Conservation (phyloP, 2,888 invertebrate genomes). For the Andricus curvator region DNA sequence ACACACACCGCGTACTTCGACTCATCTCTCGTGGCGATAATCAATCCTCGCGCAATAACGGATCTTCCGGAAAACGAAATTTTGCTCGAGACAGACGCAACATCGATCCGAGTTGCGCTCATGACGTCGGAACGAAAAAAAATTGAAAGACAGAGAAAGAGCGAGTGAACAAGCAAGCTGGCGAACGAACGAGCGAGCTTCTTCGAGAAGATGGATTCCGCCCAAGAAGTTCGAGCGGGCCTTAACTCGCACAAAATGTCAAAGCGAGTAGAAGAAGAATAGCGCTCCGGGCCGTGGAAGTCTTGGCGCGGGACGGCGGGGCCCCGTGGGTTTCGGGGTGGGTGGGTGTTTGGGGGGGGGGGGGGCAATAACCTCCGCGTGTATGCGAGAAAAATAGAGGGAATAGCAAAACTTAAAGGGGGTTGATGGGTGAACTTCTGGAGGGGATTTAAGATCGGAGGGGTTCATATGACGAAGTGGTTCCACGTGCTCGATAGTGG, state of each 20-base stretch:
- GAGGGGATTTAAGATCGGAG: conserved; percentile 42
- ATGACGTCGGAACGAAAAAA: conserved; percentile 46
- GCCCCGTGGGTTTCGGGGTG: not conserved
- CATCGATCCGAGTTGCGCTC: conserved; percentile 61
- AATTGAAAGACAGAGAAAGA: conserved; percentile 48
- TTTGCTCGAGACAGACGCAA: conserved; percentile 62
- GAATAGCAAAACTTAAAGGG: conserved; percentile 60
- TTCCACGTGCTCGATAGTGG: conserved; percentile 44
- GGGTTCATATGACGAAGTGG: conserved; percentile 37
- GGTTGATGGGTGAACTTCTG: conserved; percentile 57
- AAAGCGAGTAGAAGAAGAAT: conserved; percentile 64
- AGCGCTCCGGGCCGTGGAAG: conserved; percentile 45
- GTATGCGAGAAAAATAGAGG: conserved; percentile 3
- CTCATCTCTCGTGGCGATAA: conserved; percentile 29
- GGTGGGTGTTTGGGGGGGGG: not conserved
- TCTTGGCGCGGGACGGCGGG: not conserved
- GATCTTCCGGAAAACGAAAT: conserved; percentile 65
- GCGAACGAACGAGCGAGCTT: conserved; percentile 49
- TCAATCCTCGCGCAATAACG: conserved; percentile 56
- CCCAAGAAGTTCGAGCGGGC: conserved; percentile 64
- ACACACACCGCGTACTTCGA: conserved; percentile 48
- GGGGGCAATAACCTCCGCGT: not conserved
- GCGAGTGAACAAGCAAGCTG: conserved; percentile 48
- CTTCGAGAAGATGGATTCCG: conserved; percentile 65
- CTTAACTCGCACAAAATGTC: conserved; percentile 65